phyloP scores from a whole-genome alignment of 2,797 vertebrate species.

The Smutsia gigantea region DNA sequence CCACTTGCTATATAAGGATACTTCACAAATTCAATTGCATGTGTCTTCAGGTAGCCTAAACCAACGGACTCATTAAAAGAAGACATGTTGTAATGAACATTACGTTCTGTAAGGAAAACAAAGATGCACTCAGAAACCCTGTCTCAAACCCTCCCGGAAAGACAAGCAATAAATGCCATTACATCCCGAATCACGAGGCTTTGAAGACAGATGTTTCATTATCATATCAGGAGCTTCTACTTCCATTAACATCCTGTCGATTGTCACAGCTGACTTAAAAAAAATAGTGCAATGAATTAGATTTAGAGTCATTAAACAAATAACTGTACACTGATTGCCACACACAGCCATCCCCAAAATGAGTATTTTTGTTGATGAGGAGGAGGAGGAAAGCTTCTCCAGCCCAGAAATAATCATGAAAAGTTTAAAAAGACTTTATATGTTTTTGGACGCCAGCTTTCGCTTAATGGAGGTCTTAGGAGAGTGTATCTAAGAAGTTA shows the following conservation, averaged over 20 bases:
- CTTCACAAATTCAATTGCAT: conserved; percentile 99
- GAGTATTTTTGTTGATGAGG: neutral
- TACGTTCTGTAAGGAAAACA: conserved; percentile 91
- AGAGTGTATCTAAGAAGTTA: neutral
- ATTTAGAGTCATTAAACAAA: conserved; percentile 37
- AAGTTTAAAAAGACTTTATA: neutral
- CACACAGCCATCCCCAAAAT: neutral
- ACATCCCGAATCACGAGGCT: neutral
- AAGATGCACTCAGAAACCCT: conserved; percentile 71
- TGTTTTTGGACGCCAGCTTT: neutral
- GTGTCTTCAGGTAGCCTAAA: conserved; percentile 98
- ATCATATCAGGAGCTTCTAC: neutral
- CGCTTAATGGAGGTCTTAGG: neutral
- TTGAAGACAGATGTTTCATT: neutral
- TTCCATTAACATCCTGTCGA: neutral
- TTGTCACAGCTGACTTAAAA: conserved; percentile 15
- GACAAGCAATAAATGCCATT: neutral
- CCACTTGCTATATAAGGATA: conserved; percentile 91
- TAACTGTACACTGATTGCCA: neutral
- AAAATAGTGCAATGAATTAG: conserved; percentile 1
- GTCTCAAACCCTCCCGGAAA: neutral
- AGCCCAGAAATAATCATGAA: neutral
- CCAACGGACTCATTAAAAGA: conserved; percentile 99
- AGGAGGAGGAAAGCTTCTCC: neutral
- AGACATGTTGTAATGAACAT: conserved; percentile 99